A percentile compares a stretch with the other conserved stretches of the same genome.
These are phyloP conservation scores for Passer domesticus DNA, from an alignment of 2,113 vertebrate genomes.

Conservation along the genomic window DNA sequence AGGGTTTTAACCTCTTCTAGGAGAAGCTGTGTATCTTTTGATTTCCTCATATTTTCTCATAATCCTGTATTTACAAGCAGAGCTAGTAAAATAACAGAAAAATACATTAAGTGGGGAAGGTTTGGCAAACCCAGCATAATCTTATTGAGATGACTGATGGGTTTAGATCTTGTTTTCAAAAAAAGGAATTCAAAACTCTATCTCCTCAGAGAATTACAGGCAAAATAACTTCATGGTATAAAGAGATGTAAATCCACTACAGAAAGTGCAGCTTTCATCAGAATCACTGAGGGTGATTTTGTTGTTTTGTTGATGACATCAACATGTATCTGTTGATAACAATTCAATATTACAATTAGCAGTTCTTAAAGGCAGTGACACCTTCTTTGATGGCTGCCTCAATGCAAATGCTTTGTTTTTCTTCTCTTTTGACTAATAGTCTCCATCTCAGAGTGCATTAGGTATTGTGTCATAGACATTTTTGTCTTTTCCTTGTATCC, in stretches of 20 bases:
- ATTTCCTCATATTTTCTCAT: background rate
- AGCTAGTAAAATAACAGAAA: background rate
- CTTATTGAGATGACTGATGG: background rate
- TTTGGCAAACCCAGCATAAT: background rate
- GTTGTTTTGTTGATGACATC: background rate
- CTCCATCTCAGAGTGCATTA: background rate
- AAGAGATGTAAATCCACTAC: background rate
- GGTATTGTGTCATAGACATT: background rate
- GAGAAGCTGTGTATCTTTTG: background rate
- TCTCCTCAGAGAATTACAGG: background rate
- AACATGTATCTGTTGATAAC: background rate
- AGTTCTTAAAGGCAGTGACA: background rate
- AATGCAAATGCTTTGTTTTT: background rate
- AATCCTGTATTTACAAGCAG: constrained; percentile 15
- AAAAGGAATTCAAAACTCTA: background rate
- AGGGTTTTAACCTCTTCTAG: background rate
- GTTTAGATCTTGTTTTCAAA: background rate
- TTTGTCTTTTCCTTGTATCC: background rate
- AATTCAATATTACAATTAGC: background rate
- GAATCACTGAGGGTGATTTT: background rate
- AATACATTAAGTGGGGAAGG: background rate
- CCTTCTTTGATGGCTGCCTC: background rate
- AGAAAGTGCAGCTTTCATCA: background rate
- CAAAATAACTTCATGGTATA: background rate
- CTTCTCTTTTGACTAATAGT: background rate